These are phyloP conservation scores for Diadema setosum DNA, from an alignment of 35 echinoderm and acorn worm genomes.

Conservation along the genomic window DNA sequence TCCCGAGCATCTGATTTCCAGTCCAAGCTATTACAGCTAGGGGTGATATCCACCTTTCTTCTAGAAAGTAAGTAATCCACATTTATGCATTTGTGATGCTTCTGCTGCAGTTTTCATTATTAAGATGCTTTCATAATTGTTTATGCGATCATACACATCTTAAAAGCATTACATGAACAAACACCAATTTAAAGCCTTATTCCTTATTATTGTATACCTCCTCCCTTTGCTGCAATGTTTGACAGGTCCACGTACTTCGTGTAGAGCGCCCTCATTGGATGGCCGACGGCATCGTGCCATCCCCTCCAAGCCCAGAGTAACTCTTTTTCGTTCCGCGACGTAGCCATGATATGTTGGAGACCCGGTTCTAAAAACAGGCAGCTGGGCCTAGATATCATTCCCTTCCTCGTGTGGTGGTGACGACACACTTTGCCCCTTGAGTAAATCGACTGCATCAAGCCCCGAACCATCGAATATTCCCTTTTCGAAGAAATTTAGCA, in stretches of 20 bases:
- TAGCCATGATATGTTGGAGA: conserved; percentile 65
- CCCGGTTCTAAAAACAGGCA: conserved; percentile 13
- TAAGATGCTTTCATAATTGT: background rate
- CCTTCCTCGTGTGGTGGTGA: background rate
- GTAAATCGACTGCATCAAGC: conserved; percentile 56
- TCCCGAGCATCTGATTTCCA: too few species aligned
- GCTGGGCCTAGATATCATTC: too few species aligned
- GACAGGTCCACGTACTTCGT: conserved; percentile 3
- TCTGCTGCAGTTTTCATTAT: too few species aligned
- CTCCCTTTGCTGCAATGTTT: conserved; percentile 27
- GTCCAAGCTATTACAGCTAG: too few species aligned
- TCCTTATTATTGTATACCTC: conserved; percentile 15
- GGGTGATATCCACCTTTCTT: too few species aligned
- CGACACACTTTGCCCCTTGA: conserved; percentile 63
- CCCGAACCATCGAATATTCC: background rate
- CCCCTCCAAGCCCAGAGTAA: conserved; percentile 70
- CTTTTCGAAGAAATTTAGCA: too few species aligned
- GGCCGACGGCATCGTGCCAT: conserved; percentile 84
- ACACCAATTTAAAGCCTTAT: background rate
- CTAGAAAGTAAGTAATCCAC: too few species aligned
- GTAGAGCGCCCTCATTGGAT: conserved; percentile 26
- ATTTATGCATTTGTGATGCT: too few species aligned
- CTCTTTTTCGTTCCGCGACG: conserved; percentile 57
- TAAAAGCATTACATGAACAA: background rate
- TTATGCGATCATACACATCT: background rate